Base-by-base conservation (phyloP, 2,113 vertebrate genomes). In the Glaucidium brasilianum region DNA sequence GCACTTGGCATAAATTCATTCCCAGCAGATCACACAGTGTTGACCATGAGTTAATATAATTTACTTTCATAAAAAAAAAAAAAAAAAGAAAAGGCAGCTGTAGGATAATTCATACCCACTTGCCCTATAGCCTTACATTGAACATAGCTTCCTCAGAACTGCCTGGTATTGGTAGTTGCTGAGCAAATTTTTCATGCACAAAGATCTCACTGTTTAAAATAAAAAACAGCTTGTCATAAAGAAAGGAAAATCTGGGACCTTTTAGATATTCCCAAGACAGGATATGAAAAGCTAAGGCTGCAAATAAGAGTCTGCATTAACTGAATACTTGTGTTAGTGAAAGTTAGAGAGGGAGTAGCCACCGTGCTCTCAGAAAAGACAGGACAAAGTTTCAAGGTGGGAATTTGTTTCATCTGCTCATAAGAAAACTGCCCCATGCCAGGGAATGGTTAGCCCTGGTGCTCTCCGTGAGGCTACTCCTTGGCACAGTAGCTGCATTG, bases 171-270 rank as follows among this genome's bases (percentile, higher is more conserved):
- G 9, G 59, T 43, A 56, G 69, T 0, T 80, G 55, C 71, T 1
- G 22, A 56, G 35, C 32, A 75, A 78, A 87, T 52, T 85, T 72
- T 92, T 91, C 41, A 53, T 52, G 30, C 62, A 30, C 30, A 41
- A 87, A 88, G n/a, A 68, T 53, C 16, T 81, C 82, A 27, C 25
- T 79, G 27, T 92, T 93, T 82, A 85, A 91, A 92, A 86, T 85
- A 64, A 77, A 78, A 95, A 73, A 0, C 53, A 90, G 16, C 56
- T 71, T 91, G 47, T 68, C 60, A 75, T 63, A 71, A 94, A 85
- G 64, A 92, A 80, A 69, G 55, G 0, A 81, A 94, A 93, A 85
- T 62, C 81, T 73, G 74, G 27, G 74, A 92, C 62, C 41, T 75
- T 93, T 85, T 71, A 89, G 43, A 73, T 56, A 58, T 62, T 91